Percentiles rank a stretch among this genome's conserved stretches.
Conservation (phyloP, 2,888 invertebrate genomes). For the Drosophila tanythrix region DNA sequence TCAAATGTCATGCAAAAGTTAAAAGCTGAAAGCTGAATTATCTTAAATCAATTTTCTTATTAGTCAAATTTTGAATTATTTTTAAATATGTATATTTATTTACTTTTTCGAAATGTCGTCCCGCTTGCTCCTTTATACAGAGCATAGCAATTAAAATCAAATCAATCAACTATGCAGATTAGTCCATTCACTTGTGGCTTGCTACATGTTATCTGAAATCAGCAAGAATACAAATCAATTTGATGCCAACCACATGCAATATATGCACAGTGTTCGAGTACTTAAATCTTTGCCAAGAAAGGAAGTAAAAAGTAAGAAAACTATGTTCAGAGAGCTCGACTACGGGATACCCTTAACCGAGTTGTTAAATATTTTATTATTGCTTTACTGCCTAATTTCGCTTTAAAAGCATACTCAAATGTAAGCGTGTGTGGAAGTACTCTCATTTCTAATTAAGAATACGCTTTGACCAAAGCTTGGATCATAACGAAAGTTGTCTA, state of each 20-base stretch:
- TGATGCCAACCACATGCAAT: constrained; percentile 4
- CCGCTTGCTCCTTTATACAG: no score
- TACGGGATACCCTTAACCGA: not conserved
- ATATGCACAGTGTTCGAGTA: not conserved
- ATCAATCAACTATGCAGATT: constrained; percentile 2
- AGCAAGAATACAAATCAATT: constrained; percentile 16
- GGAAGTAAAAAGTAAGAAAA: not conserved
- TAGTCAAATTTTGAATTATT: not conserved
- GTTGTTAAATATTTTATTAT: not conserved
- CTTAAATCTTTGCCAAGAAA: not conserved
- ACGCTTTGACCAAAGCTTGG: not conserved
- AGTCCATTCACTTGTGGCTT: constrained; percentile 29
- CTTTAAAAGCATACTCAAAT: not conserved
- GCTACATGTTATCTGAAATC: not conserved
- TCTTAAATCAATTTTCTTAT: not conserved
- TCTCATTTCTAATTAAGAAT: not conserved
- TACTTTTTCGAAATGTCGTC: no score
- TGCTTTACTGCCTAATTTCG: not conserved
- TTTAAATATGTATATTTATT: not conserved
- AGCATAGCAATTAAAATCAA: constrained; percentile 2
- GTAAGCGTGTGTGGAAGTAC: not conserved
- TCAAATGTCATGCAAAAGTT: not conserved
- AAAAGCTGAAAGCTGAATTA: not conserved
- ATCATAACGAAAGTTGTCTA: not conserved
- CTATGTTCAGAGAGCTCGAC: not conserved